phyloP scores from a whole-genome alignment of 2,888 invertebrate genomes.

The Coremacera marginata region DNA sequence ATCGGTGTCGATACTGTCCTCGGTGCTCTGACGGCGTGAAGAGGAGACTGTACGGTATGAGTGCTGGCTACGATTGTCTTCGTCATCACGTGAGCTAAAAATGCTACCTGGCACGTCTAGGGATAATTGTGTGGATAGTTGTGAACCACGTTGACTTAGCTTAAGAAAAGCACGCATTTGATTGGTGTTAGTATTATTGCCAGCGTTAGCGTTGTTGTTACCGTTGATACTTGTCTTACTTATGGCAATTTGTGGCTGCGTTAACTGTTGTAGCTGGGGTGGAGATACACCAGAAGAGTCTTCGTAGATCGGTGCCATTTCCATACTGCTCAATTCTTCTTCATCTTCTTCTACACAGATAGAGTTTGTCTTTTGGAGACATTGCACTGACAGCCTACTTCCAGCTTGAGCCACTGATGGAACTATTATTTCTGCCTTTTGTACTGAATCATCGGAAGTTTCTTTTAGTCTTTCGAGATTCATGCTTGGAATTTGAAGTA shows the following conservation, averaged over 20 bases:
- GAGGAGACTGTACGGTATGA: slow-evolving; percentile 90
- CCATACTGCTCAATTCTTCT: background rate
- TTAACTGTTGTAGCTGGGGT: background rate
- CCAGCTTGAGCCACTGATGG: background rate
- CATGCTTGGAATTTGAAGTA: background rate
- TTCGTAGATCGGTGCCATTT: background rate
- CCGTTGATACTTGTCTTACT: slow-evolving; percentile 12
- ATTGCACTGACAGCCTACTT: slow-evolving; percentile 48
- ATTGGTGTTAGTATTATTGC: background rate
- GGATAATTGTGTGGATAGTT: slow-evolving; percentile 68
- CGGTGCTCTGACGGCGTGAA: slow-evolving; percentile 89
- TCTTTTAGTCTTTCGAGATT: background rate
- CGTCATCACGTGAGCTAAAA: slow-evolving; percentile 75
- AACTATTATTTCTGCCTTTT: too few relatives aligned
- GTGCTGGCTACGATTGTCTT: slow-evolving; percentile 88
- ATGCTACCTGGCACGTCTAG: slow-evolving; percentile 77
- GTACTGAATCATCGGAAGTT: background rate
- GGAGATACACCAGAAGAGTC: background rate
- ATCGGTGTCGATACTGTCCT: slow-evolving; percentile 93
- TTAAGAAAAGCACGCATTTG: slow-evolving; percentile 7
- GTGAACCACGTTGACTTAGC: background rate
- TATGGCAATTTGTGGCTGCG: slow-evolving; percentile 50
- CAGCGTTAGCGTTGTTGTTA: background rate
- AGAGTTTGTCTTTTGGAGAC: slow-evolving; percentile 54
- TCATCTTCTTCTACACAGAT: slow-evolving; percentile 56